phyloP scores from a whole-genome alignment of 2,113 vertebrate species.

The Gopherus evgoodei region DNA sequence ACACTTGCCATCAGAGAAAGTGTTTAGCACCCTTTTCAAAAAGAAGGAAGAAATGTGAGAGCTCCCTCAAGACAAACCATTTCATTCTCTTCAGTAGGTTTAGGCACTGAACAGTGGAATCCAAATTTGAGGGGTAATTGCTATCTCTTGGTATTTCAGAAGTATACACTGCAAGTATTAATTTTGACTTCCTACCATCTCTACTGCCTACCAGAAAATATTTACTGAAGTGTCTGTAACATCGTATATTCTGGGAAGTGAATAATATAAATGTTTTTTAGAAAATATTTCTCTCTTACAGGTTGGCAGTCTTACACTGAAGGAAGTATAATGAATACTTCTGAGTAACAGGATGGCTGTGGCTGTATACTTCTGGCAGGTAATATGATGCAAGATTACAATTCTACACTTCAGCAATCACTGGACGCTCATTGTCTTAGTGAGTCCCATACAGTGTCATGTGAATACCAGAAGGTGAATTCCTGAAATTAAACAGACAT shows the following conservation, averaged over 20 bases:
- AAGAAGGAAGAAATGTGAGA: not conserved
- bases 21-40: not conserved
- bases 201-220: not conserved
- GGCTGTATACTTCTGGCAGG: not conserved
- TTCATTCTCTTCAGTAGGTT: not conserved
- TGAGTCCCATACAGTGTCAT: not conserved
- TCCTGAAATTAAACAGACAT: not conserved
- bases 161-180: accelerated
- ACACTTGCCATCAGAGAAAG: not conserved
- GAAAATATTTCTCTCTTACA: not conserved
- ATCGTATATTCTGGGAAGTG: not conserved
- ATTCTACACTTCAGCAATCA: not conserved
- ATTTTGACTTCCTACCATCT: not conserved
- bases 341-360: not conserved
- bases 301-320: accelerated
- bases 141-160: not conserved
- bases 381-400: not conserved
- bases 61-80: not conserved
- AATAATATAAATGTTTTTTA: not conserved
- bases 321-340: not conserved
- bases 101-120: not conserved
- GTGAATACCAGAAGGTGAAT: conserved; percentile 19
- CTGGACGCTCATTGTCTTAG: not conserved
- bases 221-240: not conserved
- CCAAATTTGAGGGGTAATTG: not conserved